Evolutionary conservation across 2,797 vertebrate genomes (phyloP).

Genomic region (Smutsia temminckii): DNA sequence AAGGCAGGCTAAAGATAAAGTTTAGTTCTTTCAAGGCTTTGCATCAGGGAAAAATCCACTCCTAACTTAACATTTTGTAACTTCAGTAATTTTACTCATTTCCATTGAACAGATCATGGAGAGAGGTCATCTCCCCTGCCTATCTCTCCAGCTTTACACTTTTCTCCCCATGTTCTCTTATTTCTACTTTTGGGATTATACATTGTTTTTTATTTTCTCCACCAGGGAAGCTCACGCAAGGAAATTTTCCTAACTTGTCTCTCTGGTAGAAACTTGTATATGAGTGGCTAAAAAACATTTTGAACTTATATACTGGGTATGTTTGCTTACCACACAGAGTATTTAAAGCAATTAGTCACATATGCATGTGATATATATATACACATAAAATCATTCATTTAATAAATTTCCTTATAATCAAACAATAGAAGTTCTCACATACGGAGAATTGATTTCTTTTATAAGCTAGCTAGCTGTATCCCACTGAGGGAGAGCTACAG

Average conservation of each 20-base stretch:
- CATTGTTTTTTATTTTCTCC: not conserved
- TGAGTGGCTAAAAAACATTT: not conserved
- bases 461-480: not conserved
- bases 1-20: not conserved
- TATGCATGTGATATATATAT: not conserved
- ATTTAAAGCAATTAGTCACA: not conserved
- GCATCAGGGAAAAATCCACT: not conserved
- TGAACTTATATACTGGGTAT: not conserved
- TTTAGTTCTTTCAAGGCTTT: not conserved
- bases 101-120: not conserved
- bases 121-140: not conserved
- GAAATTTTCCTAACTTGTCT: not conserved
- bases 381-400: not conserved
- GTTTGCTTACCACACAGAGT: not conserved
- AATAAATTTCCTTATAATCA: not conserved
- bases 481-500: not conserved
- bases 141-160: not conserved
- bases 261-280: not conserved
- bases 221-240: not conserved
- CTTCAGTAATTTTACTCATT: not conserved
- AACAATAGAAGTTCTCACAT: not conserved
- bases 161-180: not conserved
- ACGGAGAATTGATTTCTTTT: not conserved
- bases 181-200: not conserved
- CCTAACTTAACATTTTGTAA: not conserved